These are phyloP conservation scores for Drosophila buzzatii DNA, from an alignment of 2,888 invertebrate genomes.

Conservation along the genomic window DNA sequence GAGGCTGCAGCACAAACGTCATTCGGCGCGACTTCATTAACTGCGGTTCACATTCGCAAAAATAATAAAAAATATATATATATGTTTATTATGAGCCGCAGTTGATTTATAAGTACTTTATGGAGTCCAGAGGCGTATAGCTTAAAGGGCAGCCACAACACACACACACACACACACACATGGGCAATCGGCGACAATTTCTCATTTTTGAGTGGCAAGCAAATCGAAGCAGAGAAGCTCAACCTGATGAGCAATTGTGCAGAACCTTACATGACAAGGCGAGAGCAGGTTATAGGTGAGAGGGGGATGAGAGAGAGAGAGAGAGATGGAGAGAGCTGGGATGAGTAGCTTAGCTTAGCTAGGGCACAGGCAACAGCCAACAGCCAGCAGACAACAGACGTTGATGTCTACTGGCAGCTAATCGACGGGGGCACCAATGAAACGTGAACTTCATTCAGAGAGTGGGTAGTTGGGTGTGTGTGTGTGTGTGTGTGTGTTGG, in stretches of 20 bases:
- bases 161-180: background rate
- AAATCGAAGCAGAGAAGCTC: conserved; percentile 32
- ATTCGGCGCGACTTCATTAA: conserved; percentile 56
- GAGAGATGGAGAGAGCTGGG: background rate
- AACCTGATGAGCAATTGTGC: conserved; percentile 72
- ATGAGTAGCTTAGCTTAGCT: conserved; percentile 1
- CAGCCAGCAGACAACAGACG: conserved; percentile 44
- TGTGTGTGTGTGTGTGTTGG: conserved; percentile 4
- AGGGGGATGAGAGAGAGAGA: background rate
- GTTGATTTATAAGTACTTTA: conserved; percentile 65
- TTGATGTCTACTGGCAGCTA: conserved; percentile 73
- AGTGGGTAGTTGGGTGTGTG: background rate
- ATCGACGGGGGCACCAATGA: conserved; percentile 61
- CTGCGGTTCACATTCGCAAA: conserved; percentile 37
- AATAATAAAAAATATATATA: conserved; percentile 15
- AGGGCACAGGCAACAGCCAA: background rate
- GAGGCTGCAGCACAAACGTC: conserved; percentile 12
- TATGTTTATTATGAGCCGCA: conserved; percentile 48
- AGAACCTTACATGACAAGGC: conserved; percentile 40
- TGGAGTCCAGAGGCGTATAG: background rate
- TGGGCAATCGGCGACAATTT: conserved; percentile 62
- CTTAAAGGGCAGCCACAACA: conserved; percentile 8
- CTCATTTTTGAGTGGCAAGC: conserved; percentile 49
- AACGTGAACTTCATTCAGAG: conserved; percentile 32
- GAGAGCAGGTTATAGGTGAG: background rate